Evolutionary conservation across 2,113 vertebrate genomes (phyloP), one percentile per base, ranked within the genome.

Genomic region (Sinocyclocheilus grahami): DNA sequence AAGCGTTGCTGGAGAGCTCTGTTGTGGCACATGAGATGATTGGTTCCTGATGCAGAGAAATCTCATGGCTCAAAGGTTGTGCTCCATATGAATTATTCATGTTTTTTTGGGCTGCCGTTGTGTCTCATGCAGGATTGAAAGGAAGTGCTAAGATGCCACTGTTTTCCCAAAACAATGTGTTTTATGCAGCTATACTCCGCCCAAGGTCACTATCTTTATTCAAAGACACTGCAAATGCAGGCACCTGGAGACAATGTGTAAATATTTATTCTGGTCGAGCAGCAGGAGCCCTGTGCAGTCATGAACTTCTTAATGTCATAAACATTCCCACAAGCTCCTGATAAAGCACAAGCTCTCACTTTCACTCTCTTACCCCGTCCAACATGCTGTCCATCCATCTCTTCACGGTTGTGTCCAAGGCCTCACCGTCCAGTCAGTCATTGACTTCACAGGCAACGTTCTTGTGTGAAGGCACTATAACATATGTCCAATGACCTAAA

Each of bases 211-310:
- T n/a, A 20, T 53, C 48, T 37, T 53, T 18, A 20, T 33, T 53
- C 55, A 39, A 83, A 20, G 42, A 48, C 46, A 48, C 46, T 12
- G 48, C 48, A 51, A 51, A 51, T 13, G 48, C 48, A 51, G 12
- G 9, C 51, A 72, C 75, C 58, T n/a, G 60, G 62, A 87, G 11
- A 71, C 79, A 88, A 86, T 86, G 87, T 91, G 91, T 89, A 94
- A 95, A 94, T 94, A 94, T 95, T 95, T 94, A 94, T 91, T 88
- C 93, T 90, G 94, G 91, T 92, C 85, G 84, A 86, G 81, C 90
- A 89, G 86, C 87, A 90, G 88, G 88, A 92, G 91, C 87, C 84
- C 79, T 85, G 86, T 87, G 89, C 78, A 90, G 93, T 93, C 92
- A 93, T 94, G 93, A 93, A 91, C 91, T 89, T 13, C 87, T 92